Conservation (phyloP, 1,140 invertebrate genomes). For the Macrostomum lignano region DNA sequence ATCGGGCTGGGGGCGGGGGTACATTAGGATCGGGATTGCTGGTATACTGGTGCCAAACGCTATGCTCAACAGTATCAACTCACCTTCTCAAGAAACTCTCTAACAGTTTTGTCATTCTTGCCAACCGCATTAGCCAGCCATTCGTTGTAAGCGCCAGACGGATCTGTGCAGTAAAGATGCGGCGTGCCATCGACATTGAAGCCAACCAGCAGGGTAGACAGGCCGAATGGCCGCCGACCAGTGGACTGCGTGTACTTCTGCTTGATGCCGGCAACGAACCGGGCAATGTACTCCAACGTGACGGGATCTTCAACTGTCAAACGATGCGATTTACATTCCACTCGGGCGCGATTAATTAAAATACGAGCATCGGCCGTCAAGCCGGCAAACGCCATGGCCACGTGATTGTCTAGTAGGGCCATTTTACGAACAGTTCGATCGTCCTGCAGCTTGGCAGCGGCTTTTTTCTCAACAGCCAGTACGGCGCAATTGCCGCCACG, state of each 20-base stretch:
- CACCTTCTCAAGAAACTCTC: conserved; percentile 97
- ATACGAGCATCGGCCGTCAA: conserved; percentile 92
- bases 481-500: conserved; percentile 77
- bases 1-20: too few species aligned
- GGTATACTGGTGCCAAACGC: too few species aligned
- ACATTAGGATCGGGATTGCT: too few species aligned
- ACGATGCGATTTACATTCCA: conserved; percentile 94
- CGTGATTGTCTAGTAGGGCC: conserved; percentile 84
- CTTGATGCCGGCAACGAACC: conserved; percentile 51
- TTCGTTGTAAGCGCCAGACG: conserved; percentile 91
- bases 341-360: conserved; percentile 73
- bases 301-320: conserved; percentile 97
- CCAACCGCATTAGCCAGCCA: conserved; percentile 97
- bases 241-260: conserved; percentile 96
- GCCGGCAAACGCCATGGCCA: conserved; percentile 95
- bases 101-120: conserved; percentile 76
- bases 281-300: conserved; percentile 85
- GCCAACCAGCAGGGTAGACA: conserved; percentile 81
- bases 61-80: too few species aligned
- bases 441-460: conserved; percentile 88
- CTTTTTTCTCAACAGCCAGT: conserved; percentile 94
- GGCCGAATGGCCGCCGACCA: conserved; percentile 84
- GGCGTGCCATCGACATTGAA: conserved; percentile 87
- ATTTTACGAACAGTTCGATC: conserved; percentile 96
- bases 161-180: conserved; percentile 90